Evolutionary conservation across 2,797 vertebrate species (phyloP).

Genomic region (Discoglossus pictus): DNA sequence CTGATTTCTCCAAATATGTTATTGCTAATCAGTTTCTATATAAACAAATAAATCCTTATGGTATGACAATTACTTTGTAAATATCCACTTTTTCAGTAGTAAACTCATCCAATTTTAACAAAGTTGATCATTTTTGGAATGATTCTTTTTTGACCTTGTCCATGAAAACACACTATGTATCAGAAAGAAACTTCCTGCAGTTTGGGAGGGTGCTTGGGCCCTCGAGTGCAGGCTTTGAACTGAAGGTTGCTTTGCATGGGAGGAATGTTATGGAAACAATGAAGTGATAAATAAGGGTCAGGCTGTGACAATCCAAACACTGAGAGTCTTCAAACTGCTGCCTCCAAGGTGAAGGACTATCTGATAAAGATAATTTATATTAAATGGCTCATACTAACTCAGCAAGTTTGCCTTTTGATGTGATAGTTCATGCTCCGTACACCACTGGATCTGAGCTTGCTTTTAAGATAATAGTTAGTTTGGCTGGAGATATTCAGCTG

Average conservation of each 20-base stretch:
- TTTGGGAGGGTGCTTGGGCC: no score
- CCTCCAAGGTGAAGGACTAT: conserved; percentile 29
- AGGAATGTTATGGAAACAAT: conserved; percentile 11
- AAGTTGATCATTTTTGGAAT: no score
- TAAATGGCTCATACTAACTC: conserved; percentile 4
- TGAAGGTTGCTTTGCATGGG: conserved; percentile 16
- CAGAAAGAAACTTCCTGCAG: no score
- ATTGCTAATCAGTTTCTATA: no score
- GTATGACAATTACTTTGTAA: no score
- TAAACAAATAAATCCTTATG: no score
- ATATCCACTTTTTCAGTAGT: no score
- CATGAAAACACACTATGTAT: no score
- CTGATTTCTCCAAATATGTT: no score
- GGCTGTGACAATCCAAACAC: conserved; percentile 5
- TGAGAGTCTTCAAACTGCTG: background rate
- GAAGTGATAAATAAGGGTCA: conserved; percentile 18
- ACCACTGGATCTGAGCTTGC: background rate
- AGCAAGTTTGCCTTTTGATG: background rate
- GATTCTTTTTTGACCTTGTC: no score
- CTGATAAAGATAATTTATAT: conserved; percentile 29
- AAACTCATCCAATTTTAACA: no score
- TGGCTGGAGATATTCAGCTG: conserved; percentile 1
- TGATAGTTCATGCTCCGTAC: background rate
- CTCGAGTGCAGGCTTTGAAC: no score
- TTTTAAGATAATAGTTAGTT: background rate